A percentile compares a stretch with the other conserved stretches of the same genome.
phyloP scores from a whole-genome alignment of 2,888 invertebrate genomes.

The Lypha dubia region DNA sequence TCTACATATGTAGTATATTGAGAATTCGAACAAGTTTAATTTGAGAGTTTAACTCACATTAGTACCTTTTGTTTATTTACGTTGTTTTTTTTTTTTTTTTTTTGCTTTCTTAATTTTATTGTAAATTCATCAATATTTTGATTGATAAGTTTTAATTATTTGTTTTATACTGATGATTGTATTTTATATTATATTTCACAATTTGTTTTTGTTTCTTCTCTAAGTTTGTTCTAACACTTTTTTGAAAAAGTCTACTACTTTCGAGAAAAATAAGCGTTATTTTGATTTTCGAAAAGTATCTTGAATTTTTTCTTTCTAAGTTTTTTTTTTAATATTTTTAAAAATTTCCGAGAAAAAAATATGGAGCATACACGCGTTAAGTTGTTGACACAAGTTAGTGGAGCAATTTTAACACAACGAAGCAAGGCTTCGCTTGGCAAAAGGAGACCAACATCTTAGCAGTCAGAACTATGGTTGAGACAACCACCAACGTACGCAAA shows the following conservation, averaged over 20 bases:
- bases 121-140: constrained; percentile 32
- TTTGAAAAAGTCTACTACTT: background rate
- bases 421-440: constrained; percentile 83
- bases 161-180: constrained; percentile 20
- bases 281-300: background rate
- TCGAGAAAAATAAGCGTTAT: background rate
- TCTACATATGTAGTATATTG: constrained; percentile 15
- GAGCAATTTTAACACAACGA: constrained; percentile 83
- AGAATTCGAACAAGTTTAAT: constrained; percentile 68
- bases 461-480: constrained; percentile 79
- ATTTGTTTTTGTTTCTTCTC: background rate
- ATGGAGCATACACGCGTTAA: background rate
- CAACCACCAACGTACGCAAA: constrained; percentile 78
- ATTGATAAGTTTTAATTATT: constrained; percentile 26
- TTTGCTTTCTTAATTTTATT: constrained; percentile 57
- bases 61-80: constrained; percentile 57
- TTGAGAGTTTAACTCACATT: constrained; percentile 64
- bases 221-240: background rate
- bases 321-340: constrained; percentile 23
- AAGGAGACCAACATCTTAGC: constrained; percentile 82
- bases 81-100: constrained; percentile 56
- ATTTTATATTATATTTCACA: constrained; percentile 27
- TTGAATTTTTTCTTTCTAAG: constrained; percentile 13
- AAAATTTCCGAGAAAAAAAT: constrained; percentile 19
- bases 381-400: constrained; percentile 74